phyloP scores from a whole-genome alignment of 2,113 vertebrate genomes.

The Xiphophorus maculatus region DNA sequence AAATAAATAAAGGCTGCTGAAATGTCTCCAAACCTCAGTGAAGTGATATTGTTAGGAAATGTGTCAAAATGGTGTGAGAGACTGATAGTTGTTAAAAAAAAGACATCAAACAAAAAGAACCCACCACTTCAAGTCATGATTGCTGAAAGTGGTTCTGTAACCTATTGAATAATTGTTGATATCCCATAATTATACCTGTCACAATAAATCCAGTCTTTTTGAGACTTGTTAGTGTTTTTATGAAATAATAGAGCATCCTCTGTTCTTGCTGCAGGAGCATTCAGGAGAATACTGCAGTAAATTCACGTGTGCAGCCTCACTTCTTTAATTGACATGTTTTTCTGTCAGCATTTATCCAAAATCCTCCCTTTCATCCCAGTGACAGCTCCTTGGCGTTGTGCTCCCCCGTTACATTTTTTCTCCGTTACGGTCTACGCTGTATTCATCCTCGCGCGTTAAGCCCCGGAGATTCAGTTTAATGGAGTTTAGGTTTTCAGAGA shows the following conservation, averaged over 20 bases:
- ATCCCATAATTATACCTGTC: neutral
- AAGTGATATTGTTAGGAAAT: neutral
- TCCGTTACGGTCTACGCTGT: conserved; percentile 1
- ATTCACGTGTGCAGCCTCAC: neutral
- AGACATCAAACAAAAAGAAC: neutral
- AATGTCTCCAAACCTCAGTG: neutral
- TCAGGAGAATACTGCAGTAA: neutral
- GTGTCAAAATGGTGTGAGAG: neutral
- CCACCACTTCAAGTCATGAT: neutral
- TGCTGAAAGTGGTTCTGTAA: neutral
- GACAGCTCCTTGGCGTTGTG: neutral
- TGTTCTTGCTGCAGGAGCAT: neutral
- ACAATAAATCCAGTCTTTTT: neutral
- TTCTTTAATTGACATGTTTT: neutral
- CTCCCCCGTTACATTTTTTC: neutral
- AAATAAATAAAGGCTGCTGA: no score
- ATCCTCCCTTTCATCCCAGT: neutral
- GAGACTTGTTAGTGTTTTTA: neutral
- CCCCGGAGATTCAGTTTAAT: neutral
- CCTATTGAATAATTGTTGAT: neutral
- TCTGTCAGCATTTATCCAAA: neutral
- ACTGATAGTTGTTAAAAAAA: neutral
- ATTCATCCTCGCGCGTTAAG: conserved; percentile 11
- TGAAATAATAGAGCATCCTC: neutral
- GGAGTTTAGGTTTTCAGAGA: neutral